phyloP scores from a whole-genome alignment of 2,888 invertebrate species.

The Emesis russula region DNA sequence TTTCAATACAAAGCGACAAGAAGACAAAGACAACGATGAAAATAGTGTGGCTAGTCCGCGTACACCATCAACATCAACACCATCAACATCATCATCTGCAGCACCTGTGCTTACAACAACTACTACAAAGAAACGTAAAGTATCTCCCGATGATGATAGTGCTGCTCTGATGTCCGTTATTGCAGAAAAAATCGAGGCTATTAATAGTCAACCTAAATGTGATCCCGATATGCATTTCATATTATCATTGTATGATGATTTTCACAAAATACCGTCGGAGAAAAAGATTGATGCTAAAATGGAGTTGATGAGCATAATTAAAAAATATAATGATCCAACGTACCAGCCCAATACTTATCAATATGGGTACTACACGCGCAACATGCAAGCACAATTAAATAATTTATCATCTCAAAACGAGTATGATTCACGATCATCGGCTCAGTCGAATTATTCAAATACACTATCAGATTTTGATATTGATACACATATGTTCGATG shows the following conservation, averaged over 20 bases:
- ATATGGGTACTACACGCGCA: conserved; percentile 50
- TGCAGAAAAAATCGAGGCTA: conserved; percentile 39
- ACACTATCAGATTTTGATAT: conserved; percentile 46
- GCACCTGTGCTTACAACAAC: conserved; percentile 36
- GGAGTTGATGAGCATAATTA: conserved; percentile 45
- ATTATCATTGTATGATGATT: conserved; percentile 51
- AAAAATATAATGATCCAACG: conserved; percentile 44
- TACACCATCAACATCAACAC: conserved; percentile 19
- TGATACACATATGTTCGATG: conserved; percentile 47
- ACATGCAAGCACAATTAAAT: conserved; percentile 41
- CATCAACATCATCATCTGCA: conserved; percentile 30
- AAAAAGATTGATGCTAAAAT: conserved; percentile 42
- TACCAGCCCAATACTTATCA: conserved; percentile 37
- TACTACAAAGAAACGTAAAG: conserved; percentile 37
- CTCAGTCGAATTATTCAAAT: conserved; percentile 47
- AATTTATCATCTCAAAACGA: conserved; percentile 36
- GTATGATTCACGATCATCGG: conserved; percentile 37
- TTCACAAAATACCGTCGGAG: conserved; percentile 31
- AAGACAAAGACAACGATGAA: conserved; percentile 10
- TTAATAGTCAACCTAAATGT: conserved; percentile 45
- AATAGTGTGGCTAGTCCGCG: conserved; percentile 16
- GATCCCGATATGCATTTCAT: conserved; percentile 49
- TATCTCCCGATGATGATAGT: conserved; percentile 18
- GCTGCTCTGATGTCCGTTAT: conserved; percentile 39
- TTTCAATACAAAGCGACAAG: conserved; percentile 10